Conservation (phyloP, 2,113 vertebrate species). For the Mus spicilegus region DNA sequence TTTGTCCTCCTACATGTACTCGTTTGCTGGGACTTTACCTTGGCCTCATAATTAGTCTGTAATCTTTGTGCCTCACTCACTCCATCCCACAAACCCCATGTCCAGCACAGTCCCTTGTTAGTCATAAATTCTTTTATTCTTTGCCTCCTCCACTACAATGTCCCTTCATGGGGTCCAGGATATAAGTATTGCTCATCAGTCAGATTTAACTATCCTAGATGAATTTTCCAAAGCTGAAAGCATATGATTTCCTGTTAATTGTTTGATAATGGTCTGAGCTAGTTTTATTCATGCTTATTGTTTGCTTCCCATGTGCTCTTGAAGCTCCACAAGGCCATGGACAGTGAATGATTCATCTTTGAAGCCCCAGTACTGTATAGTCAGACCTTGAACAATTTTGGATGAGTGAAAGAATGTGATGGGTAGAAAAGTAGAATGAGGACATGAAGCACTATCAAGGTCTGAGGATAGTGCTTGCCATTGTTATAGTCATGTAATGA, state of each 20-base stretch:
- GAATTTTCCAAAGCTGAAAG: constrained; percentile 18
- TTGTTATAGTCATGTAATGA: not conserved
- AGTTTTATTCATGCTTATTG: not conserved
- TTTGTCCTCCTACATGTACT: not conserved
- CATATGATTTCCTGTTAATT: not conserved
- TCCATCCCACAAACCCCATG: not conserved
- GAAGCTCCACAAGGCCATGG: not conserved
- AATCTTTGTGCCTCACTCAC: not conserved
- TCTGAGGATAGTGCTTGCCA: not conserved
- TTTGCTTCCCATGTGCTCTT: not conserved
- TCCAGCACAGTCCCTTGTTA: not conserved
- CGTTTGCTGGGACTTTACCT: not conserved
- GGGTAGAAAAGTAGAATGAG: not conserved
- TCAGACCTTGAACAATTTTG: constrained; percentile 11
- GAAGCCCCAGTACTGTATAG: not conserved
- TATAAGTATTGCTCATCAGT: constrained; percentile 6
- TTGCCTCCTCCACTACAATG: not conserved
- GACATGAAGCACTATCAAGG: not conserved
- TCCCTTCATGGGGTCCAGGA: not conserved
- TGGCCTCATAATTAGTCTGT: not conserved
- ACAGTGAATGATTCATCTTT: not conserved
- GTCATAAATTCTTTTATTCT: not conserved
- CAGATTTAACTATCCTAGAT: constrained; percentile 14
- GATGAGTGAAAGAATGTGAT: not conserved
- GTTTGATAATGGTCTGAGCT: not conserved